Percentiles rank a stretch among this genome's conserved stretches.
These are phyloP conservation scores for Podabrus alpinus DNA, from an alignment of 2,888 invertebrate genomes.

Conservation along the genomic window DNA sequence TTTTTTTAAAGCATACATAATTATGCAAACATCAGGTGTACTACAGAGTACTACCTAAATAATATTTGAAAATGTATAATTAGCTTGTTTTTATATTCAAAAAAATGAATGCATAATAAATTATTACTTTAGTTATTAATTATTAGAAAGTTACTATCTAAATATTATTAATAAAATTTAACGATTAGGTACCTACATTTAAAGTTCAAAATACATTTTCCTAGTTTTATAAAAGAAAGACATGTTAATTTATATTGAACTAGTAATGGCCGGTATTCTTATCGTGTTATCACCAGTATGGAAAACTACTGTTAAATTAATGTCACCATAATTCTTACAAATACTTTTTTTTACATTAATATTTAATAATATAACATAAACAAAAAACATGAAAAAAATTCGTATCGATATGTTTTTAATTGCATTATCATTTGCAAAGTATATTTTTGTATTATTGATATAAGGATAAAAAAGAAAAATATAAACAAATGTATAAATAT, in stretches of 20 bases:
- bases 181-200: neutral
- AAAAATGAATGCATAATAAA: too few species aligned
- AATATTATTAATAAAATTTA: neutral
- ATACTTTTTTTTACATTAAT: neutral
- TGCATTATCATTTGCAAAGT: neutral
- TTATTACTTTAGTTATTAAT: too few species aligned
- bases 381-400: neutral
- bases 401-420: neutral
- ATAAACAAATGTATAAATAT: neutral
- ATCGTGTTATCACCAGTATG: conserved; percentile 16
- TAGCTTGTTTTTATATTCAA: neutral
- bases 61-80: neutral
- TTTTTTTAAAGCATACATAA: neutral
- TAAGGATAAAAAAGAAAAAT: neutral
- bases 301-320: conserved; percentile 17
- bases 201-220: neutral
- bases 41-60: neutral
- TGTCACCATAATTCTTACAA: neutral
- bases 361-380: neutral
- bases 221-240: neutral
- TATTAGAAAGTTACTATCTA: too few species aligned
- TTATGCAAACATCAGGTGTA: neutral
- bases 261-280: conserved; percentile 18
- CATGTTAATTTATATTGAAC: conserved; percentile 8
- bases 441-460: neutral